Evolutionary conservation across 2,113 vertebrate species (phyloP), one percentile per base, ranked within the genome.

Genomic region (Hippoglossus stenolepis): DNA sequence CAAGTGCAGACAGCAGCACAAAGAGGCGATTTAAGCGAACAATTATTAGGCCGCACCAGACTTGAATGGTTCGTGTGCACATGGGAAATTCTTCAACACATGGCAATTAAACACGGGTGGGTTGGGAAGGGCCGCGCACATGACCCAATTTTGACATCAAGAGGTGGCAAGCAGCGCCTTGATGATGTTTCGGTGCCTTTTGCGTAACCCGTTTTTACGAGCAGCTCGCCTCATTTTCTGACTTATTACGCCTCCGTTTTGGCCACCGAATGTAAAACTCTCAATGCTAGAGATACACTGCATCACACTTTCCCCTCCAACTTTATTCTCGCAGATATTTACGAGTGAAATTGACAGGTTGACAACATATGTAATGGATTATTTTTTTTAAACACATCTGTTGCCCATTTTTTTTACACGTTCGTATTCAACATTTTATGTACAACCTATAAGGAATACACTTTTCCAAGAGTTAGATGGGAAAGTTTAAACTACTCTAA

Each of bases 21-120:
- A 91, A 90, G 89, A 86, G 80, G 76, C 62, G 65, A 90, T 88
- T 85, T 88, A 83, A 92, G 81, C 83, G 82, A 90, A 89, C 90
- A 86, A 90, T 93, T 90, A 91, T 85, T 87, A 78, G 87, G 83
- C 82, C 47, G 65, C 70, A 83, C 82, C 87, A 91, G 85, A 86
- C 90, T 91, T 75, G 70, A 80, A 82, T 85, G 87, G 87, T 86
- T 85, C 79, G 77, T 69, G 82, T 60, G 65, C 85, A 85, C 82
- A 89, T 82, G 86, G 85, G 91, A 87, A 89, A 92, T 82, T 85
- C 80, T 91, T 87, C 58, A 78, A 84, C 73, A 68, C 72, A 72
- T 72, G 77, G 86, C 90, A 92, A 91, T 93, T 92, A 94, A 93
- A 89, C 84, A 82, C 56, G 49, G 75, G 75, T 71, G 70, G 84